Evolutionary conservation across 2,113 vertebrate species (phyloP).

Genomic region (Prinia subflava): DNA sequence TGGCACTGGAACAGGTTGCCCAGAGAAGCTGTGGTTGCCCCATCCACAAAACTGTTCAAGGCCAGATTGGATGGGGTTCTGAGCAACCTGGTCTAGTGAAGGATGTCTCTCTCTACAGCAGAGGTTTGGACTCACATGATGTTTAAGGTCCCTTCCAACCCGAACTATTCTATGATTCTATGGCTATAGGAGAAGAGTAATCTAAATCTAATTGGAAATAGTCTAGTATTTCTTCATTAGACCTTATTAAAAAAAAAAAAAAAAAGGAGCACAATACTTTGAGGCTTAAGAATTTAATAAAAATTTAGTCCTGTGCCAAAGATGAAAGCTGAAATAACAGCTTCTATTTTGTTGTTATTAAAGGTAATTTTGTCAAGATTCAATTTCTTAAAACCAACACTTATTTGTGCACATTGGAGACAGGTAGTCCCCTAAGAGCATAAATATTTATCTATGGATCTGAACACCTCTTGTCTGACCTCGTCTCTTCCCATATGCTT

Average conservation of each 20-base stretch:
- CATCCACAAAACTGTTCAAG: no score
- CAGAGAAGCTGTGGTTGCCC: no score
- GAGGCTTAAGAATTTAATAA: not conserved
- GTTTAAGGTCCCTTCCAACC: not conserved
- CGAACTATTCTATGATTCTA: not conserved
- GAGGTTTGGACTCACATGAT: not conserved
- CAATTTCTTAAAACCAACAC: not conserved
- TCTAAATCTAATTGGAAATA: not conserved
- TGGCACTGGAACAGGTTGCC: not conserved
- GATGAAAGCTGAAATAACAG: not conserved
- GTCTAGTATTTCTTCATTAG: not conserved
- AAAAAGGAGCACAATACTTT: accelerated
- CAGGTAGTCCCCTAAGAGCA: not conserved
- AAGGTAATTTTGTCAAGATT: not conserved
- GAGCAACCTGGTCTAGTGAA: not conserved
- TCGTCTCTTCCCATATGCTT: not conserved
- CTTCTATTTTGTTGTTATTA: not conserved
- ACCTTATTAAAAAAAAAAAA: not conserved
- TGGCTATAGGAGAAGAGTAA: not conserved
- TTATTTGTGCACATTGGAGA: not conserved
- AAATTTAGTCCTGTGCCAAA: not conserved
- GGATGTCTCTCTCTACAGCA: not conserved
- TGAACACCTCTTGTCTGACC: not conserved
- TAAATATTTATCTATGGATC: not conserved
- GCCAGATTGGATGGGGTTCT: not conserved